Base-by-base conservation (phyloP, 2,888 invertebrate genomes). In the Lochmaea crataegi region DNA sequence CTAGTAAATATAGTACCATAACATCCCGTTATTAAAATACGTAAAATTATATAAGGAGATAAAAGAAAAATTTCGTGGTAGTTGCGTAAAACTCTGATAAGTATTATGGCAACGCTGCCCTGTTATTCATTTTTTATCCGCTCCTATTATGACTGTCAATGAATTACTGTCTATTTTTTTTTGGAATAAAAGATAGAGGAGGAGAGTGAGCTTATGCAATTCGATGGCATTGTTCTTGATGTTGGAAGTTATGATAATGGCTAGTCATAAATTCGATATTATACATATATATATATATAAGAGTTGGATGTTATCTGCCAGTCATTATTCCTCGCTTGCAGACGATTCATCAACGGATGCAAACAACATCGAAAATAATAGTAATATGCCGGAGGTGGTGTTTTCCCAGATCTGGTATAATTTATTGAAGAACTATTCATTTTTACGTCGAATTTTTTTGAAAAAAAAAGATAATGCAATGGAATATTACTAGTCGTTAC, bases 151-250 rank as follows among this genome's bases (percentile, higher is more conserved):
- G 42, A 42, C 42, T n/a, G 51, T 51, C 14, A 51, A 51, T 14
- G n/a, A 51, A 14, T n/a, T 51, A 51, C n/a, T 51, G 51, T 14
- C 14, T n/a, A 14, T 51, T n/a, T 51, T 12, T 48, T 51, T n/a
- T n/a, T 51, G 4, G n/a, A n/a, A 51, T n/a, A 51, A 51, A 51
- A 51, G n/a, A 45, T 14, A 12, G 12, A 14, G 45, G 12, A 14
- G 45, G n/a, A 51, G 51, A n/a, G 14, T 14, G 42, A 45, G 11
- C 42, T 45, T 45, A 45, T 45, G 42, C 42, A 58, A 58, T 58
- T 73, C 78, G 72, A 75, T 78, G 76, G 78, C 78, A 80, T 78
- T 79, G 79, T 77, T 80, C 79, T 76, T 80, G 61, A 38, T 75
- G 69, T 71, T 73, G 72, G 74, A 73, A 72, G 76, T 76, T 77